Base-by-base conservation (phyloP, 2,113 vertebrate genomes). In the Bujurquina vittata region DNA sequence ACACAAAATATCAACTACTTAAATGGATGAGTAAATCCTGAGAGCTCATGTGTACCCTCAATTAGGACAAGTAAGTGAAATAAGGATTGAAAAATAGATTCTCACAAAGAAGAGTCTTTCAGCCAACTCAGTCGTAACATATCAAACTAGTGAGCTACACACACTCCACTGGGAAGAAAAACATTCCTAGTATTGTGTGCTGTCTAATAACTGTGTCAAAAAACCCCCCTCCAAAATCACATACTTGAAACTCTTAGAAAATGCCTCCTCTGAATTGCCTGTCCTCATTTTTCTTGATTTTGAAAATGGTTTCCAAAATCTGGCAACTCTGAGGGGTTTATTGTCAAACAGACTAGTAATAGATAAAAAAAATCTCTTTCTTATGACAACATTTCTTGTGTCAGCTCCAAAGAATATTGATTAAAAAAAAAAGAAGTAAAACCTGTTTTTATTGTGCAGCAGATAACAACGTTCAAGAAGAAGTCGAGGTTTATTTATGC, bases 41-140 rank as follows among this genome's bases (percentile, higher is more conserved):
- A 65, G 57, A 23, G 76, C 56, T 29, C 35, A 67, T n/a, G 67
- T 73, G 46, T 52, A 20, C 67, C 79, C 75, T 74, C 46, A 54
- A 80, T 88, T 76, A 80, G 83, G 88, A 35, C 35, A 26, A 12
- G 31, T 59, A 20, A 75, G 83, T 31, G 43, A 77, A 69, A 74
- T 77, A 49, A 46, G 81, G 29, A 82, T 12, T n/a, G 46, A 75
- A 83, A 85, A 90, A 76, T 11, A 75, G n/a, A 83, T 75, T 56
- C 65, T 54, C 52, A 10, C 2, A 1, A 2, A 17, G 69, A 58
- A 61, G 31, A 73, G 69, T 77, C 61, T 85, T 83, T 83, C 84
- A 76, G 57, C 79, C 81, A 15, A 29, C 80, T 80, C 84, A 46
- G 57, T 81, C 65, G n/a, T 55, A 86, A 57, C 37, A 35, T 31